phyloP scores from a whole-genome alignment of 2,888 invertebrate genomes.

The Lycocerus yunnanus region DNA sequence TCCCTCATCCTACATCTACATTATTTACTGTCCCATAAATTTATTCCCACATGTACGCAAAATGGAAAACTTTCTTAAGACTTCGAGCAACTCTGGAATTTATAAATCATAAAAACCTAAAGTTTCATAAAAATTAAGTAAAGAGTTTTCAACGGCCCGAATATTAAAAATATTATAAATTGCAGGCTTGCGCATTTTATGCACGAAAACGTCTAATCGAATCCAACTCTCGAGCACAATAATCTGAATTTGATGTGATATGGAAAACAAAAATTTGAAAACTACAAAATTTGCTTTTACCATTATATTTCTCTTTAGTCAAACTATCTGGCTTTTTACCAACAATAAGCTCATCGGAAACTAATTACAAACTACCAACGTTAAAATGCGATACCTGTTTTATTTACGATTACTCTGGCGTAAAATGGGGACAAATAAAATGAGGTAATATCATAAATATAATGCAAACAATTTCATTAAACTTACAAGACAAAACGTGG shows the following conservation, averaged over 20 bases:
- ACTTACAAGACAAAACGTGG: constrained; percentile 29
- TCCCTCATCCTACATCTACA: constrained; percentile 40
- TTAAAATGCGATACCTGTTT: constrained; percentile 15
- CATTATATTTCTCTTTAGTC: constrained; percentile 11
- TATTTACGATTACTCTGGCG: constrained; percentile 7
- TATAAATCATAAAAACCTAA: constrained; percentile 47
- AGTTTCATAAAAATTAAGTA: constrained; percentile 23
- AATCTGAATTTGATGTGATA: neutral
- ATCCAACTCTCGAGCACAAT: neutral
- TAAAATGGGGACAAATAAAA: constrained; percentile 26
- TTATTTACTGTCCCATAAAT: constrained; percentile 51
- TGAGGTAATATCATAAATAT: constrained; percentile 30
- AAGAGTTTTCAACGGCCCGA: constrained; percentile 19
- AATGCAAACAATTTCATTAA: constrained; percentile 28
- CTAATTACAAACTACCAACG: constrained; percentile 24
- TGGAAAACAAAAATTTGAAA: neutral
- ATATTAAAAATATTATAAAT: neutral
- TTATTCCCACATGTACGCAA: constrained; percentile 47
- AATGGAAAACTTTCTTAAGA: constrained; percentile 46
- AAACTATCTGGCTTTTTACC: constrained; percentile 24
- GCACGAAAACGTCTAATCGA: neutral
- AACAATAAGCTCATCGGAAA: constrained; percentile 30
- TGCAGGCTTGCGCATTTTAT: neutral
- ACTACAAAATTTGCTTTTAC: constrained; percentile 20
- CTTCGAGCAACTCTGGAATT: constrained; percentile 44